Evolutionary conservation across 1,140 invertebrate genomes (phyloP).

Genomic region (Heterodera schachtii): DNA sequence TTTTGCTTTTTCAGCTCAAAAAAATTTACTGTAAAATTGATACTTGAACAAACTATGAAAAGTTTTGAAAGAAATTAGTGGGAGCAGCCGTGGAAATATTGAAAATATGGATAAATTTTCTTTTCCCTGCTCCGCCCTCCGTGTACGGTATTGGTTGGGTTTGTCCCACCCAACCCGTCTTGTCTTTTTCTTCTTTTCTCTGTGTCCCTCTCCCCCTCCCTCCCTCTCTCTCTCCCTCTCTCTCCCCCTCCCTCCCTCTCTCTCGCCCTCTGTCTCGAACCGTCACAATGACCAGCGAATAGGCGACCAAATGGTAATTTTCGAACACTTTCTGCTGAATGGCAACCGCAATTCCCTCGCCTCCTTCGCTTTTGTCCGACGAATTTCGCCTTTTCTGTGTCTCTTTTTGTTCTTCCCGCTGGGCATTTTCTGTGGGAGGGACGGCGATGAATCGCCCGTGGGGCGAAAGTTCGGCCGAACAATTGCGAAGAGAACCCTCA

Average conservation of each 20-base stretch:
- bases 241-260: not conserved
- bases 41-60: no score
- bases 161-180: no score
- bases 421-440: not conserved
- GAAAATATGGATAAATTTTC: no score
- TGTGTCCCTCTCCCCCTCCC: slow-evolving; percentile 1
- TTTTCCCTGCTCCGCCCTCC: no score
- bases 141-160: no score
- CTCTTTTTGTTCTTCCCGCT: not conserved
- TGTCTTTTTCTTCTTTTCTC: no score
- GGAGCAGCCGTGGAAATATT: no score
- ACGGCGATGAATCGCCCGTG: not conserved
- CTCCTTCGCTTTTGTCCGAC: slow-evolving; percentile 11
- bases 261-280: slow-evolving; percentile 40
- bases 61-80: no score
- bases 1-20: no score
- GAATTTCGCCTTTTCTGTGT: not conserved
- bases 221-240: not conserved
- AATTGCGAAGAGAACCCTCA: not conserved
- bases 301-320: slow-evolving; percentile 48
- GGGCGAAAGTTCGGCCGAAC: not conserved
- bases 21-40: no score
- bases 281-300: slow-evolving; percentile 45
- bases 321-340: slow-evolving; percentile 52
- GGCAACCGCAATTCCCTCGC: slow-evolving; percentile 27